Evolutionary conservation across 1,140 invertebrate species (phyloP).

Genomic region (Trichonephila inaurata): DNA sequence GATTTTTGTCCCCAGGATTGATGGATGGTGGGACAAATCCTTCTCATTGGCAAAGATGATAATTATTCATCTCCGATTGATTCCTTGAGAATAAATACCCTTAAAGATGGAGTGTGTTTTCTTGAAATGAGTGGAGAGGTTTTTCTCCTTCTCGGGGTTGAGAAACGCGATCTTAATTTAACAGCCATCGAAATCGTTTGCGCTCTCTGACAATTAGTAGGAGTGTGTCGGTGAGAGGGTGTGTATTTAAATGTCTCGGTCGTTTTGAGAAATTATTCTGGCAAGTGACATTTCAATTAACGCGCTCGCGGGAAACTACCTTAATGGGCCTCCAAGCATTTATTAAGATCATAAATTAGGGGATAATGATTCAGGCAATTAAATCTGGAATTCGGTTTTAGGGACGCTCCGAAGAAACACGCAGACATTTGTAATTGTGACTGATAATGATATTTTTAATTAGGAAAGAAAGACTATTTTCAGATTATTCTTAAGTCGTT

Average conservation of each 20-base stretch:
- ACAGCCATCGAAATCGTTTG: background rate
- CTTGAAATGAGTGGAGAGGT: background rate
- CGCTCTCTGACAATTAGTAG: background rate
- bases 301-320: background rate
- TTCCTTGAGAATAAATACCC: background rate
- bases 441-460: too few relatives aligned
- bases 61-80: constrained; percentile 4
- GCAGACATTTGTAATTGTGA: too few relatives aligned
- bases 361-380: background rate
- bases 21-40: constrained; percentile 4
- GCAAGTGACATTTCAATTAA: background rate
- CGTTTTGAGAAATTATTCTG: background rate
- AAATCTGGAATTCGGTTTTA: too few relatives aligned
- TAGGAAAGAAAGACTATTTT: too few relatives aligned
- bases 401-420: too few relatives aligned
- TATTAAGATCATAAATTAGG: background rate
- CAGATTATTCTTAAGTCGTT: too few relatives aligned
- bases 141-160: background rate
- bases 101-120: background rate
- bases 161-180: background rate
- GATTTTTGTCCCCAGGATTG: constrained; percentile 38
- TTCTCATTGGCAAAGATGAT: background rate
- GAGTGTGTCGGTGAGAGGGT: background rate
- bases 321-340: background rate
- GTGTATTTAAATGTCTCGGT: background rate